Evolutionary conservation across 2,113 vertebrate genomes (phyloP).

Genomic region (Hepsetus odoe): DNA sequence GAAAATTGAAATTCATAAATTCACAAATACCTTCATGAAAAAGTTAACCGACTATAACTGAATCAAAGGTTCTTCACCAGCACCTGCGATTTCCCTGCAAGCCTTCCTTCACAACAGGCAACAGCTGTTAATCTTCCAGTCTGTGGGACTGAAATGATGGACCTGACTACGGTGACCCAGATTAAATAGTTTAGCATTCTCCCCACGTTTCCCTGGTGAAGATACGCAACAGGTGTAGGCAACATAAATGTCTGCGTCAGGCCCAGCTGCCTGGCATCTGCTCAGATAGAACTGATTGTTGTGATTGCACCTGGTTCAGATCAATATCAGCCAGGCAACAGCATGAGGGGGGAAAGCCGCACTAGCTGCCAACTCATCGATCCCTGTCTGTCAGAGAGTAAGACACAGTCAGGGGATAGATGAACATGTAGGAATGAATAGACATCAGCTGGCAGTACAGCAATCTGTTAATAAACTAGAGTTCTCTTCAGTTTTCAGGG

Average conservation of each 20-base stretch:
- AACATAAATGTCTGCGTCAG: slow-evolving; percentile 15
- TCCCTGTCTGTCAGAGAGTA: slow-evolving; percentile 30
- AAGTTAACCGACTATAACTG: neutral
- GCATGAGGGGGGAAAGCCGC: slow-evolving; percentile 18
- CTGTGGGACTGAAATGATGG: neutral
- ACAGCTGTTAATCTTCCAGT: neutral
- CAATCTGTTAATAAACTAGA: slow-evolving; percentile 18
- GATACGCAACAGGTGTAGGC: slow-evolving; percentile 27
- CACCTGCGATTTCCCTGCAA: neutral
- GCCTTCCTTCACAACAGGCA: neutral
- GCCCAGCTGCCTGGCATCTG: slow-evolving; percentile 16
- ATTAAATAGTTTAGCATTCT: slow-evolving; percentile 28
- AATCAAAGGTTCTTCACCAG: neutral
- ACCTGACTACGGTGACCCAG: slow-evolving; percentile 14
- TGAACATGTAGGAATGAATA: slow-evolving; percentile 13
- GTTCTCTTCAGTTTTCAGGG: neutral
- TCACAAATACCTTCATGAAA: neutral
- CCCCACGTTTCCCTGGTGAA: neutral
- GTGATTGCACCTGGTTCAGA: slow-evolving; percentile 38
- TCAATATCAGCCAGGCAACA: slow-evolving; percentile 36
- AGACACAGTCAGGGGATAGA: neutral
- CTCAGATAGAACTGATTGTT: slow-evolving; percentile 29
- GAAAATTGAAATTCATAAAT: neutral
- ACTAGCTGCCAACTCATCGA: slow-evolving; percentile 18
- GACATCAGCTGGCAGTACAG: neutral